Conservation (phyloP, 2,888 invertebrate species). For the Polyommatus icarus region DNA sequence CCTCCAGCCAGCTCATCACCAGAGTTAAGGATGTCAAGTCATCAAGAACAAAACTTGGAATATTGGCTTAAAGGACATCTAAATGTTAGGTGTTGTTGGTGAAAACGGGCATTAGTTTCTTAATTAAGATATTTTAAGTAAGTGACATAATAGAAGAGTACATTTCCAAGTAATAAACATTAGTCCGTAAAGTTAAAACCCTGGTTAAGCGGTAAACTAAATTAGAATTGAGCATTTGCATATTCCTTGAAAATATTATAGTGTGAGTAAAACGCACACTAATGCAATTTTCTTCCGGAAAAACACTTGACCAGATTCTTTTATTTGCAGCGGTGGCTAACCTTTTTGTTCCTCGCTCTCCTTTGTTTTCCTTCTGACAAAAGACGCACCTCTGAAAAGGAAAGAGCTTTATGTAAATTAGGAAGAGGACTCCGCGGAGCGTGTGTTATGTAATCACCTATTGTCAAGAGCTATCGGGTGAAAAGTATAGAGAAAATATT, state of each 20-base stretch:
- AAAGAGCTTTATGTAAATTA: conserved; percentile 69
- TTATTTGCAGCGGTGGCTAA: conserved; percentile 28
- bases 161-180: too few species aligned
- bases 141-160: not conserved
- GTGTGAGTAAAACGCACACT: conserved; percentile 15
- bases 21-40: too few species aligned
- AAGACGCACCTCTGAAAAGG: conserved; percentile 67
- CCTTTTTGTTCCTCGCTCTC: conserved; percentile 44
- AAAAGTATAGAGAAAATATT: not conserved
- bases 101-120: too few species aligned
- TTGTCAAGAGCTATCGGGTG: not conserved
- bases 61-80: too few species aligned
- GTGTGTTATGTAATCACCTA: conserved; percentile 38
- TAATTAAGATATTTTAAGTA: too few species aligned
- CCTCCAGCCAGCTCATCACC: too few species aligned
- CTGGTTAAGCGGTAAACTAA: not conserved
- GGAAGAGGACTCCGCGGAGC: conserved; percentile 50
- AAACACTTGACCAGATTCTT: conserved; percentile 39
- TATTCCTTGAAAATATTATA: not conserved
- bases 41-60: too few species aligned
- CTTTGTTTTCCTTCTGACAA: conserved; percentile 67
- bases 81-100: too few species aligned
- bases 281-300: conserved; percentile 30
- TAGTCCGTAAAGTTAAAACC: not conserved
- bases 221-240: conserved; percentile 10